phyloP scores from a whole-genome alignment of 2,888 invertebrate species.

The Eupithecia pulchellata region DNA sequence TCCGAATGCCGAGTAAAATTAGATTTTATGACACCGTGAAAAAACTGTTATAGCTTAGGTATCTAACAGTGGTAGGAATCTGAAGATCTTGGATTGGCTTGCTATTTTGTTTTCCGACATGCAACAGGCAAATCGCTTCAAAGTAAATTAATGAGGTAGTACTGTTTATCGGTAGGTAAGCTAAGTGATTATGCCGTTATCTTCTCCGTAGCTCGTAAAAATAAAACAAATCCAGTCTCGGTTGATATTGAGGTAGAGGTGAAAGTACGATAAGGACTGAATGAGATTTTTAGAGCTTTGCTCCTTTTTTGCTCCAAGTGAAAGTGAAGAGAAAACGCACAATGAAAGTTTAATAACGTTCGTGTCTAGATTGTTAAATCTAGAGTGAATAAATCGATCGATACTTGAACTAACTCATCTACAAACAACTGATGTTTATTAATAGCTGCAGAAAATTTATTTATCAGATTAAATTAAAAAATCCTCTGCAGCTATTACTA shows the following conservation, averaged over 20 bases:
- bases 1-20: slow-evolving; percentile 11
- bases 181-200: slow-evolving; percentile 16
- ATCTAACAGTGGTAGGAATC: slow-evolving; percentile 31
- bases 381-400: neutral
- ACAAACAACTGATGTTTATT: slow-evolving; percentile 13
- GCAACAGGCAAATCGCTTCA: slow-evolving; percentile 19
- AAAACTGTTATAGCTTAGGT: neutral
- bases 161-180: slow-evolving; percentile 14
- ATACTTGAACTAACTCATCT: neutral
- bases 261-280: slow-evolving; percentile 55
- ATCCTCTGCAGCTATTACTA: slow-evolving; percentile 1
- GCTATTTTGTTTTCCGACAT: slow-evolving; percentile 16
- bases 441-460: neutral
- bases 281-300: slow-evolving; percentile 40
- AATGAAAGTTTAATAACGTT: slow-evolving; percentile 36
- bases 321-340: slow-evolving; percentile 51
- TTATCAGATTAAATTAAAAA: neutral
- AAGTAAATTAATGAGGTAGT: slow-evolving; percentile 22
- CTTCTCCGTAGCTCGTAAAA: slow-evolving; percentile 20
- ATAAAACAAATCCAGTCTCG: slow-evolving; percentile 39
- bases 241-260: slow-evolving; percentile 47
- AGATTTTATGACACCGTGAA: neutral
- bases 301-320: slow-evolving; percentile 46
- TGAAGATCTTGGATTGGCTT: slow-evolving; percentile 45
- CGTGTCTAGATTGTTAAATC: slow-evolving; percentile 18